Conservation (phyloP, 1,140 invertebrate species). For the Triops cancriformis region DNA sequence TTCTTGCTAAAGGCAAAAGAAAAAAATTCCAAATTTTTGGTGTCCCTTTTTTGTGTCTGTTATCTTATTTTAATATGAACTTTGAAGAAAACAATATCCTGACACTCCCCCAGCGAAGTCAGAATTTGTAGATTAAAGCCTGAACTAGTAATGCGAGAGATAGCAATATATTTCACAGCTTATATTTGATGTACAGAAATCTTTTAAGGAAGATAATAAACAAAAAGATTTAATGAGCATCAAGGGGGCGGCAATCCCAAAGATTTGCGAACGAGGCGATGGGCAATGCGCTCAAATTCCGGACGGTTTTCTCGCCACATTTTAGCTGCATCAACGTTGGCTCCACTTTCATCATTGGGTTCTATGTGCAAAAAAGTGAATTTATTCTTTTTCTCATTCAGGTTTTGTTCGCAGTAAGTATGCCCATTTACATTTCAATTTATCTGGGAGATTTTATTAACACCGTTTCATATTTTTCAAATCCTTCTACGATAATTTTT, state of each 20-base stretch:
- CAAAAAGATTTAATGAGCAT: too few relatives aligned
- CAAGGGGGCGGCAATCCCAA: slow-evolving; percentile 53
- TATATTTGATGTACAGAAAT: background rate
- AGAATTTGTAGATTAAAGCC: background rate
- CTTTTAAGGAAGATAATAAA: background rate
- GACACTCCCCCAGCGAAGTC: background rate
- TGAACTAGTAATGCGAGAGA: background rate
- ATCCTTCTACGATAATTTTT: too few relatives aligned
- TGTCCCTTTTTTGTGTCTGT: background rate
- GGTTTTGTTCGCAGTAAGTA: background rate
- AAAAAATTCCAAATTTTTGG: slow-evolving; percentile 6
- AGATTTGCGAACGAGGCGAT: slow-evolving; percentile 84
- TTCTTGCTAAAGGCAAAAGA: background rate
- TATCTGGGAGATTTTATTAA: too few relatives aligned
- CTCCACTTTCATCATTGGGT: slow-evolving; percentile 98
- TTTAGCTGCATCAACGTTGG: slow-evolving; percentile 98
- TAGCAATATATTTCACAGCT: slow-evolving; percentile 11
- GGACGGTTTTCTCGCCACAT: slow-evolving; percentile 95
- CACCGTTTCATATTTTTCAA: too few relatives aligned
- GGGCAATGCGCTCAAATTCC: slow-evolving; percentile 89
- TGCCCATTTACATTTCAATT: too few relatives aligned
- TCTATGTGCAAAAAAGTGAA: slow-evolving; percentile 50
- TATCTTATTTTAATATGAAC: background rate
- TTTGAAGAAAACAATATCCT: background rate
- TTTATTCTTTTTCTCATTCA: background rate